phyloP scores from a whole-genome alignment of 2,113 vertebrate genomes.

The Albula goreensis region DNA sequence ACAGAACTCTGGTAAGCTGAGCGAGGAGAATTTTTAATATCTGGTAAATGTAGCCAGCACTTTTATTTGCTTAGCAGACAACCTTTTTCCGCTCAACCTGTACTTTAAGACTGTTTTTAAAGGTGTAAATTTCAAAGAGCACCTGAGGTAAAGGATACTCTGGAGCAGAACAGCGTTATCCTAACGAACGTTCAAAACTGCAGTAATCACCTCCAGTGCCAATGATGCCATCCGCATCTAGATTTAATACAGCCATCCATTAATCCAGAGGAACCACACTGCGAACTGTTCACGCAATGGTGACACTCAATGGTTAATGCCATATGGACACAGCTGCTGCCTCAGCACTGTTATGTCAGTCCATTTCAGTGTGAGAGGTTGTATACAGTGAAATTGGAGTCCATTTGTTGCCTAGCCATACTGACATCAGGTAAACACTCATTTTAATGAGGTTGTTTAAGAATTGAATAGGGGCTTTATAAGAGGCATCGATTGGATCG shows the following conservation, averaged over 20 bases:
- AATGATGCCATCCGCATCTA: too few species aligned
- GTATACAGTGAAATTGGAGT: neutral
- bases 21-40: neutral
- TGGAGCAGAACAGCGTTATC: neutral
- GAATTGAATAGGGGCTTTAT: slow-evolving; percentile 24
- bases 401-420: neutral
- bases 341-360: neutral
- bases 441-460: slow-evolving; percentile 26
- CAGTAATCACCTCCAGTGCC: neutral
- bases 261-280: too few species aligned
- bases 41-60: neutral
- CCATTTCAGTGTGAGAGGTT: neutral
- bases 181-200: neutral
- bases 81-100: neutral
- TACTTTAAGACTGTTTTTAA: neutral
- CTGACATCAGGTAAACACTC: slow-evolving; percentile 21
- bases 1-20: neutral
- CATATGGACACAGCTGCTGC: too few species aligned
- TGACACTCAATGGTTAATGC: neutral
- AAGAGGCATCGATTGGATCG: slow-evolving; percentile 25
- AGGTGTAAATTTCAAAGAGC: neutral
- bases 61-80: neutral
- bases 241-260: neutral
- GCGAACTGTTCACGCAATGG: neutral
- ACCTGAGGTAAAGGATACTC: neutral